Base-by-base conservation (phyloP, 2,797 vertebrate species). In the Labroides dimidiatus region DNA sequence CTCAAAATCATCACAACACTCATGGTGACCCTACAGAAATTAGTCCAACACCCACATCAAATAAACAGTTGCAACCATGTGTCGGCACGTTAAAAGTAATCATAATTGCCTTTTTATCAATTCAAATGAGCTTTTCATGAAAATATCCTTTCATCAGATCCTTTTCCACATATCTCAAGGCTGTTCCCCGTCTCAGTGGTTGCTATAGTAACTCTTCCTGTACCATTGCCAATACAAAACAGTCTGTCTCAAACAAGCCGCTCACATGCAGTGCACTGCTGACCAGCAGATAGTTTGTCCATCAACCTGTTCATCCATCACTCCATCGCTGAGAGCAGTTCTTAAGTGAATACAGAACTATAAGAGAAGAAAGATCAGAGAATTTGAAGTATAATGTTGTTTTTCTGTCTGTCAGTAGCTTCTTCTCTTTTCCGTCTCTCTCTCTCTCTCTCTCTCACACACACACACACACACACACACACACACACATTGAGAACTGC, bases 131-230 rank as follows among this genome's bases (percentile, higher is more conserved):
- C 14, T 27, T 9, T 3, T 21, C 51, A 64, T 39, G 13, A 39
- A 39, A 12, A 12, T 39, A 39, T 39, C 37, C 10, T 39, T 78
- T 62, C 44, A 56, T 44, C 17, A 19, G 54, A 27, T 61, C 36
- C 11, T 62, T 78, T 64, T 81, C 52, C 73, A 19, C 48, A 72
- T 70, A 37, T 76, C 56, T 73, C 61, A 77, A 74, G 57, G 63
- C 68, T 48, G 43, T 64, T 85, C 83, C 87, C 75, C 84, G 76
- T 69, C 67, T 17, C 58, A 52, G n/a, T 47, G 33, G 84, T 87
- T 89, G 70, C 78, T 71, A 69, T 77, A 79, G 76, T 72, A 87
- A 87, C 82, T 43, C 66, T 84, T 88, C 82, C 86, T 84, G 67
- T 72, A 59, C 78, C 37, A 71, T 75, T 79, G 84, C 84, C 78